Conservation (phyloP, 2,888 invertebrate genomes). For the Pachycephus smyrnensis region DNA sequence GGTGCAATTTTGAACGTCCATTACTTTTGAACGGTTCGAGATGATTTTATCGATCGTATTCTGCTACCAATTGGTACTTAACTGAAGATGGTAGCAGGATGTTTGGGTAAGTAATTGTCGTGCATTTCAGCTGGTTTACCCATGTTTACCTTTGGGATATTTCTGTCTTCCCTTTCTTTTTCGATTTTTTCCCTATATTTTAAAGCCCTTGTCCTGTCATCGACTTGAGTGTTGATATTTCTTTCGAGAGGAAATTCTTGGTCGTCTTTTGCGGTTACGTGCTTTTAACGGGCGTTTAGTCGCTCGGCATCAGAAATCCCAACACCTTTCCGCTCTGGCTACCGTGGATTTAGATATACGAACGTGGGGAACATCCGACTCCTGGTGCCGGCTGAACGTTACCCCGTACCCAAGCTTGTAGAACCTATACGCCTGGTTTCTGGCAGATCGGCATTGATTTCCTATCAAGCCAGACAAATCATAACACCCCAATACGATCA, state of each 20-base stretch:
- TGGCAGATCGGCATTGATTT: constrained; percentile 42
- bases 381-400: not conserved
- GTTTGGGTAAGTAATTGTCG: not conserved
- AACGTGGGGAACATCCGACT: not conserved
- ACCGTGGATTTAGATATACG: not conserved
- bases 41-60: not conserved
- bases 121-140: not conserved
- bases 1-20: not conserved
- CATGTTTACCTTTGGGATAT: not conserved
- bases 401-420: not conserved
- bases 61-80: not conserved
- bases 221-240: not conserved
- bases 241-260: not conserved
- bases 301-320: not conserved
- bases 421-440: constrained; percentile 21
- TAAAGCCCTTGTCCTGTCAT: not conserved
- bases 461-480: constrained; percentile 36
- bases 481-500: constrained; percentile 25
- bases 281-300: not conserved
- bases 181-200: not conserved
- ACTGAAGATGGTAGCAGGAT: not conserved
- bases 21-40: not conserved
- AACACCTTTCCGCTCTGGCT: not conserved
- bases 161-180: not conserved
- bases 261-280: not conserved